phyloP scores from a whole-genome alignment of 2,797 vertebrate species.

The Tinamus major region DNA sequence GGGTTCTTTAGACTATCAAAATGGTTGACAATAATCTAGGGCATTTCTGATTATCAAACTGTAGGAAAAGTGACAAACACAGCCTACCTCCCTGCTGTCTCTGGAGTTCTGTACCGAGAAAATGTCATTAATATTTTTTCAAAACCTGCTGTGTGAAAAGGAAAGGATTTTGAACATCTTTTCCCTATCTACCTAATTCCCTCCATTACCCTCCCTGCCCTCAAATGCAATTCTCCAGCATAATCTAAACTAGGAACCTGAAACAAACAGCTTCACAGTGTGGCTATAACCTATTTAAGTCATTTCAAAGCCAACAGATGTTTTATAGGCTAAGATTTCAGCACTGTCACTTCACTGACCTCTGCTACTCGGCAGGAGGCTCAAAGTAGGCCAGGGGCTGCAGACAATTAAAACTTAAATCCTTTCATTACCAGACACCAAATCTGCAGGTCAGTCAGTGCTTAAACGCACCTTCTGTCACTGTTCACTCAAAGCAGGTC shows the following conservation, averaged over 20 bases:
- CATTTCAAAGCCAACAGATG: slow-evolving; percentile 67
- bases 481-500: background rate
- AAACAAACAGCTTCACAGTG: slow-evolving; percentile 40
- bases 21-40: background rate
- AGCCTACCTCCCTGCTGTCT: background rate
- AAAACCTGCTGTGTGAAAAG: background rate
- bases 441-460: slow-evolving; percentile 20
- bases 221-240: background rate
- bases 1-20: background rate
- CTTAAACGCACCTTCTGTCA: slow-evolving; percentile 47
- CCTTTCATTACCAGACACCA: slow-evolving; percentile 28
- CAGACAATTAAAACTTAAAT: slow-evolving; percentile 51
- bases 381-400: slow-evolving; percentile 44
- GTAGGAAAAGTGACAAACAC: background rate
- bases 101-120: background rate
- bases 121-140: background rate
- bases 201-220: background rate
- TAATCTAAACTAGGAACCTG: background rate
- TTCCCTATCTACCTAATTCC: background rate
- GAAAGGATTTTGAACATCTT: slow-evolving; percentile 3
- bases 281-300: slow-evolving; percentile 44
- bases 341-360: slow-evolving; percentile 8
- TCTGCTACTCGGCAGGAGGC: slow-evolving; percentile 22
- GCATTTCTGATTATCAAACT: background rate
- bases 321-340: slow-evolving; percentile 56